Conservation (phyloP, 1,140 invertebrate species). For the Phymastichus coffea region DNA sequence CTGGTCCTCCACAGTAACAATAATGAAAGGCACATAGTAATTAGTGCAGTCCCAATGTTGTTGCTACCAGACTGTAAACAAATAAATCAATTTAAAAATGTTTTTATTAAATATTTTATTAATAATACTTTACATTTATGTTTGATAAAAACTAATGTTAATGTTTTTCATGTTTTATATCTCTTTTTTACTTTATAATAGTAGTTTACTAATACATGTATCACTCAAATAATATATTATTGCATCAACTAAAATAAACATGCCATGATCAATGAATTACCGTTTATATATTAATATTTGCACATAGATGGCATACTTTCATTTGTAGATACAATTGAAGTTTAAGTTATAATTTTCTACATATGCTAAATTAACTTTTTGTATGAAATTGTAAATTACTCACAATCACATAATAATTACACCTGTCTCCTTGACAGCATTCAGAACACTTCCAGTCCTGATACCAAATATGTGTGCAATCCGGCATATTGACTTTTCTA, state of each 20-base stretch:
- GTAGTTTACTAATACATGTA: too few relatives aligned
- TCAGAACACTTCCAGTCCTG: conserved; percentile 97
- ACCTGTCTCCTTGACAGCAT: conserved; percentile 94
- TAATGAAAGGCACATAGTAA: background rate
- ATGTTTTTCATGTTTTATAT: too few relatives aligned
- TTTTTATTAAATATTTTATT: background rate
- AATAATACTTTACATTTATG: too few relatives aligned
- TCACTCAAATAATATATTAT: too few relatives aligned
- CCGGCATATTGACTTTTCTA: conserved; percentile 67
- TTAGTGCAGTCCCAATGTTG: conserved; percentile 11
- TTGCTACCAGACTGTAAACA: conserved; percentile 35
- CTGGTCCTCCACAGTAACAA: too few relatives aligned
- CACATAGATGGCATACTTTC: background rate
- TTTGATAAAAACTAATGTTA: too few relatives aligned
- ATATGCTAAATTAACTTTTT: background rate
- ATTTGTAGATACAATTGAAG: background rate
- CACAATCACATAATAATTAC: conserved; percentile 96
- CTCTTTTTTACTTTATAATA: too few relatives aligned
- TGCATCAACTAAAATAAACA: too few relatives aligned
- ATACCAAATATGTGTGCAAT: conserved; percentile 95
- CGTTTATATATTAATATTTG: too few relatives aligned
- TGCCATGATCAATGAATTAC: too few relatives aligned
- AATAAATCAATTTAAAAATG: background rate
- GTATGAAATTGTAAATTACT: conserved; percentile 53
- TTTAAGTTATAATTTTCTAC: conserved; percentile 1